Percentiles rank a stretch among this genome's conserved stretches.
These are phyloP conservation scores for Apotomis turbidana DNA, from an alignment of 2,888 invertebrate species.

Conservation along the genomic window DNA sequence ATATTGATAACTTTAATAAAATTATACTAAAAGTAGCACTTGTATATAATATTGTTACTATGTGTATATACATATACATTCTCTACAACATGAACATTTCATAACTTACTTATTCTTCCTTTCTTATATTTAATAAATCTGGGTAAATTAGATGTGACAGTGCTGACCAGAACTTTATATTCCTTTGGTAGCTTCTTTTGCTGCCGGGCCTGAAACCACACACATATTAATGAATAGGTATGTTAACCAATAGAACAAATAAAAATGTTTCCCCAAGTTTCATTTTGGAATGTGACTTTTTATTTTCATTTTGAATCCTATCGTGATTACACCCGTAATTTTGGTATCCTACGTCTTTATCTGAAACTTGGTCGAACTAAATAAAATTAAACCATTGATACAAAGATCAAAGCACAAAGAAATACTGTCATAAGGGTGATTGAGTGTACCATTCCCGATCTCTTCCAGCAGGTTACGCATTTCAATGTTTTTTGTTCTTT, in stretches of 20 bases:
- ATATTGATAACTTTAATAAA: constrained; percentile 30
- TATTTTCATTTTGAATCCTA: neutral
- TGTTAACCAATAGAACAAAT: neutral
- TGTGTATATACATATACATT: constrained; percentile 11
- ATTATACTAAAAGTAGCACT: constrained; percentile 19
- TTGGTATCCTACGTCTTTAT: no score
- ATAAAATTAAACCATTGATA: no score
- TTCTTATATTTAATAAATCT: constrained; percentile 89
- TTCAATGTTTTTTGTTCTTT: no score
- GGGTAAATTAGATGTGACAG: constrained; percentile 87
- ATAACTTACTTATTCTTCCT: constrained; percentile 67
- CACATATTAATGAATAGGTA: neutral
- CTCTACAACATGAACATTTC: constrained; percentile 46
- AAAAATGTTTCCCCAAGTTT: neutral
- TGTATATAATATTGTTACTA: constrained; percentile 38
- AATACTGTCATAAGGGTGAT: no score
- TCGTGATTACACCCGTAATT: neutral
- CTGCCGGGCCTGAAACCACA: constrained; percentile 82
- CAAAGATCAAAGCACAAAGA: no score
- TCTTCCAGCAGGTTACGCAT: no score
- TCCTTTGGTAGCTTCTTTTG: constrained; percentile 87
- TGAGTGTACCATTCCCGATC: no score
- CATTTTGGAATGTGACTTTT: neutral
- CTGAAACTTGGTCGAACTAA: no score
- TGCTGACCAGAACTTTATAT: constrained; percentile 87